Evolutionary conservation across 2,888 invertebrate genomes (phyloP).

Genomic region (Papilio gigon): DNA sequence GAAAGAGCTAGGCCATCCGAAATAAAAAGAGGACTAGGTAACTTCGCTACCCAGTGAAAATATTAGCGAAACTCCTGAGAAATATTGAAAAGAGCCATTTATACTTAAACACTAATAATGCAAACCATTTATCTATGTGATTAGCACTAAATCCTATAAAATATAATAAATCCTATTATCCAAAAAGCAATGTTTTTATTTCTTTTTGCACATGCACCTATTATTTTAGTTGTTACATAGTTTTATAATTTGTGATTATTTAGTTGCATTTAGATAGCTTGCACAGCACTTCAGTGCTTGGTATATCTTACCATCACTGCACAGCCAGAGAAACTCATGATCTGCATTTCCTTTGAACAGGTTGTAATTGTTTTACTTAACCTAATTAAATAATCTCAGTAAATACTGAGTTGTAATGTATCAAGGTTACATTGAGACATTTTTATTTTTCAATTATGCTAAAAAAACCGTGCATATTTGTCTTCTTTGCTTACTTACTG

Average conservation of each 20-base stretch:
- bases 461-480: slow-evolving; percentile 1
- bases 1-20: not conserved
- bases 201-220: not conserved
- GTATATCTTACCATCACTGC: not conserved
- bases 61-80: not conserved
- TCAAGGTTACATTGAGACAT: too few species aligned
- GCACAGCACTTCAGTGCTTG: not conserved
- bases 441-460: not conserved
- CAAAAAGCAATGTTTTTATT: slow-evolving; percentile 10
- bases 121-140: not conserved
- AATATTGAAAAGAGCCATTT: not conserved
- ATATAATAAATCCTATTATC: not conserved
- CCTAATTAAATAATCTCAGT: too few species aligned
- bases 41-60: not conserved
- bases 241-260: not conserved
- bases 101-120: not conserved
- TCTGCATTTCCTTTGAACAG: not conserved
- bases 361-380: not conserved
- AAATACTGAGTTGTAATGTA: too few species aligned
- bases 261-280: not conserved
- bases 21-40: slow-evolving; percentile 2
- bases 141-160: not conserved
- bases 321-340: not conserved
- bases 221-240: not conserved
- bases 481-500: not conserved